These are phyloP conservation scores for Marcusenius ussheri DNA, from an alignment of 2,113 vertebrate genomes.

Conservation along the genomic window DNA sequence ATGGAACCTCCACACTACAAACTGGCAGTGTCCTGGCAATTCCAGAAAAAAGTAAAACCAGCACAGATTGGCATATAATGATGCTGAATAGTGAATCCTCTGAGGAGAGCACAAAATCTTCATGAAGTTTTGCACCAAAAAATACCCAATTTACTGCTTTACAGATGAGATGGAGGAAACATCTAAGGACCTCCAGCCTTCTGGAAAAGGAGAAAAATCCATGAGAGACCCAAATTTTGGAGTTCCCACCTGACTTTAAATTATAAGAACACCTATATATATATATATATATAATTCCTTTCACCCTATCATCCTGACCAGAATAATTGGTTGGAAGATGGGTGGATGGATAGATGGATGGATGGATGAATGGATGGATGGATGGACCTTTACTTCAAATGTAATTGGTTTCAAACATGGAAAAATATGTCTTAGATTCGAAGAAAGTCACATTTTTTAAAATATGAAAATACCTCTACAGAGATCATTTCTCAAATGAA, in stretches of 20 bases:
- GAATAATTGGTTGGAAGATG: not conserved
- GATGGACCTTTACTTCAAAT: not conserved
- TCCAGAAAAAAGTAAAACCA: constrained; percentile 47
- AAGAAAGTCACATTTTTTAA: not conserved
- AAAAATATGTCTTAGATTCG: not conserved
- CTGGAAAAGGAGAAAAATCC: not conserved
- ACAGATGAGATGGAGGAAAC: not conserved
- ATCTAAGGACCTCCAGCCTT: not conserved
- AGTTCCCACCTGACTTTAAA: not conserved
- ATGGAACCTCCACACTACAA: constrained; percentile 51
- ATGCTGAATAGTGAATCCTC: constrained; percentile 35
- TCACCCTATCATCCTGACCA: not conserved
- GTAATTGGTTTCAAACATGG: not conserved
- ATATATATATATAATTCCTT: not conserved
- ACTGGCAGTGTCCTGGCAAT: constrained; percentile 45
- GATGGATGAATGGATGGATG: not conserved
- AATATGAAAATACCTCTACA: not conserved
- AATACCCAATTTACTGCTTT: not conserved
- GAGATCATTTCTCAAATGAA: not conserved
- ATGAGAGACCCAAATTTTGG: not conserved
- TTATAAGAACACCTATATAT: not conserved
- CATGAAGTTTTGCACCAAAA: not conserved
- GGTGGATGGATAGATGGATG: not conserved
- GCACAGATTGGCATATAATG: constrained; percentile 40
- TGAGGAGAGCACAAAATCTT: not conserved